phyloP scores from a whole-genome alignment of 2,113 vertebrate genomes.

The Elgaria multicarinata region DNA sequence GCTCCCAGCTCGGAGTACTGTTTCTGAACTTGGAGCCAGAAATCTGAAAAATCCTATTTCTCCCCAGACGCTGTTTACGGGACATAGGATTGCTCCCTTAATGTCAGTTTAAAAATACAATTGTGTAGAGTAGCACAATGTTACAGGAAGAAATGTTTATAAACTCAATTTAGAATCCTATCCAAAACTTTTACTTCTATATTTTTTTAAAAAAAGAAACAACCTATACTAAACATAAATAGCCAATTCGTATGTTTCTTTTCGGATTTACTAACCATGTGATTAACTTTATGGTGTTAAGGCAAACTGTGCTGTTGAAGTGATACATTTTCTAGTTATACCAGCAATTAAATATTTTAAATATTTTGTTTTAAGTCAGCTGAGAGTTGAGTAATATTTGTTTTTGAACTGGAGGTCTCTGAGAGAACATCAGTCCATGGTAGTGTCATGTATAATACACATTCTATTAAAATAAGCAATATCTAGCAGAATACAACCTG shows the following conservation, averaged over 20 bases:
- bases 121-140: not conserved
- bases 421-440: not conserved
- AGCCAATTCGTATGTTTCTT: not conserved
- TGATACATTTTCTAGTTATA: slow-evolving; percentile 31
- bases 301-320: not conserved
- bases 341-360: not conserved
- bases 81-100: too few relatives aligned
- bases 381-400: not conserved
- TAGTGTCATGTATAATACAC: not conserved
- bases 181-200: not conserved
- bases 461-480: not conserved
- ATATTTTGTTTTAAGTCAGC: not conserved
- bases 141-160: not conserved
- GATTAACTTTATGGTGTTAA: slow-evolving; percentile 29
- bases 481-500: not conserved
- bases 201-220: not conserved
- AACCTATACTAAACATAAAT: not conserved
- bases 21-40: too few relatives aligned
- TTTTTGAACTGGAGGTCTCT: not conserved
- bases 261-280: slow-evolving; percentile 35
- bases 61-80: too few relatives aligned
- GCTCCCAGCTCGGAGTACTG: too few relatives aligned
- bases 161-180: not conserved
- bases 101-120: not conserved
- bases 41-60: too few relatives aligned